Evolutionary conservation across 2,797 vertebrate species (phyloP).

Genomic region (Etheostoma perlongum): DNA sequence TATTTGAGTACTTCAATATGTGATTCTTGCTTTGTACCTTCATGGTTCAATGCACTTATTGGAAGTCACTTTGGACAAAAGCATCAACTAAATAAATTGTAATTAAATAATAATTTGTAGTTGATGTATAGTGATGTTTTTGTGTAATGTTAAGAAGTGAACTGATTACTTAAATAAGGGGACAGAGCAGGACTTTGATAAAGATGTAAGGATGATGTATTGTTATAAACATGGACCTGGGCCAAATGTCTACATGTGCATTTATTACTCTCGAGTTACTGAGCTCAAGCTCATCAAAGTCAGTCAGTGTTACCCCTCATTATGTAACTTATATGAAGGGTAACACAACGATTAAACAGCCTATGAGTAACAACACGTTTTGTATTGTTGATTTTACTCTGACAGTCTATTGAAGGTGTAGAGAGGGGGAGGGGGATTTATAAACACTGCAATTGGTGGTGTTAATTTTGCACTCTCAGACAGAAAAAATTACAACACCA

Average conservation of each 20-base stretch:
- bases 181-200: neutral
- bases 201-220: neutral
- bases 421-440: neutral
- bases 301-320: neutral
- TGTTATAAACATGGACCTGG: neutral
- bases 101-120: neutral
- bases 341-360: neutral
- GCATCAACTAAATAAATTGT: too few species aligned
- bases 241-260: neutral
- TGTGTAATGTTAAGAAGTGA: neutral
- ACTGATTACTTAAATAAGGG: neutral
- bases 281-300: slow-evolving; percentile 1
- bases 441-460: neutral
- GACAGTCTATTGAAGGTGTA: neutral
- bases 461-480: neutral
- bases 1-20: too few species aligned
- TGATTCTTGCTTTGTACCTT: too few species aligned
- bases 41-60: too few species aligned
- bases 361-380: neutral
- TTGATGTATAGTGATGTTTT: neutral
- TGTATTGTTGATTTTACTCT: too few species aligned
- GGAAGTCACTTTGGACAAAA: too few species aligned
- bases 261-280: slow-evolving; percentile 4
- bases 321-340: neutral
- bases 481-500: neutral